phyloP scores from a whole-genome alignment of 2,797 vertebrate genomes.

The Xiphorhynchus erythropygius region DNA sequence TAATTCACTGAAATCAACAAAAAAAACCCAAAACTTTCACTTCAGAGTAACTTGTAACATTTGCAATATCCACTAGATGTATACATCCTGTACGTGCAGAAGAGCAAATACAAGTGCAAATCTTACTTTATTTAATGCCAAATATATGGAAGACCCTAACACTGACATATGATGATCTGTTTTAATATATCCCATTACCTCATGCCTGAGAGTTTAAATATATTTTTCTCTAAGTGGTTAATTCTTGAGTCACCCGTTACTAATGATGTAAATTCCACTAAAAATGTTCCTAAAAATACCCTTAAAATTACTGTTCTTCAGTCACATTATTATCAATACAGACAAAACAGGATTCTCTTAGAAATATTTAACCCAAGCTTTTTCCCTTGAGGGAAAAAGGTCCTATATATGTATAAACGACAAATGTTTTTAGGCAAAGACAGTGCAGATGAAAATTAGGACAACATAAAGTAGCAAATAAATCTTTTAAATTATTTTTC shows the following conservation, averaged over 20 bases:
- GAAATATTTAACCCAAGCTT: not conserved
- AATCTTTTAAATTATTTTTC: not conserved
- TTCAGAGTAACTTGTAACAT: not conserved
- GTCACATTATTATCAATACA: not conserved
- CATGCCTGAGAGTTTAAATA: not conserved
- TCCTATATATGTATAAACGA: not conserved
- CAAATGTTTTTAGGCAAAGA: not conserved
- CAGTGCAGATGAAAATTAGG: not conserved
- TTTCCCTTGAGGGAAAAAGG: not conserved
- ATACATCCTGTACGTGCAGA: not conserved
- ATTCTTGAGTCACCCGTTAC: not conserved
- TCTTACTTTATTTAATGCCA: not conserved
- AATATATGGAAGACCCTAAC: not conserved
- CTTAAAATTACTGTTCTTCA: not conserved
- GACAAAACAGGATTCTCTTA: not conserved
- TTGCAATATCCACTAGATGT: not conserved
- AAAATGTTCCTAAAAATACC: not conserved
- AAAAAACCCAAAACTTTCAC: not conserved
- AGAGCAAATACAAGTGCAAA: not conserved
- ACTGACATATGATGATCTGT: not conserved
- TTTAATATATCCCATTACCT: not conserved
- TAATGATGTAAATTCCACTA: not conserved
- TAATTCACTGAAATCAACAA: not conserved
- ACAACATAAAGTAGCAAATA: not conserved
- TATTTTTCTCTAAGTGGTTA: not conserved